Conservation (phyloP, 2,888 invertebrate genomes). For the Callimorpha dominula region DNA sequence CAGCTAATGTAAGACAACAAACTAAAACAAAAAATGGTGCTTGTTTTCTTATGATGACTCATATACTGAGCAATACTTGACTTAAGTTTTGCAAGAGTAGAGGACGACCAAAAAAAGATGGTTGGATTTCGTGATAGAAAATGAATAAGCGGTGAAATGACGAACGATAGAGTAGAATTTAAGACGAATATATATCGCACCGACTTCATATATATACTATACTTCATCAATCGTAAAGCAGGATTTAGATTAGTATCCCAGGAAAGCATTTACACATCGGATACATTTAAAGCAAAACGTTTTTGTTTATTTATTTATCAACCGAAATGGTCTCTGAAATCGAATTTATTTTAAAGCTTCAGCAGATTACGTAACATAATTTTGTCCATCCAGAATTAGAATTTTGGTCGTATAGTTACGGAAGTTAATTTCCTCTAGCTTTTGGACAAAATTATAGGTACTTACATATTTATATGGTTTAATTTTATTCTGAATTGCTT, state of each 20-base stretch:
- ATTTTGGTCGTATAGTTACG: conserved; percentile 54
- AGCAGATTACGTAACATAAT: conserved; percentile 44
- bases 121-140: too few species aligned
- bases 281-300: conserved; percentile 53
- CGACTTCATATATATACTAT: too few species aligned
- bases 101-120: too few species aligned
- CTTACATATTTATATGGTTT: background rate
- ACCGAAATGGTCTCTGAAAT: conserved; percentile 45
- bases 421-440: conserved; percentile 62
- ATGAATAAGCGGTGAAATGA: background rate
- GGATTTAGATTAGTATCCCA: conserved; percentile 6
- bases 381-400: conserved; percentile 49
- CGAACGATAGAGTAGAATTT: background rate
- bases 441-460: conserved; percentile 37
- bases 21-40: too few species aligned
- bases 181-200: too few species aligned
- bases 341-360: conserved; percentile 49
- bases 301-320: conserved; percentile 49
- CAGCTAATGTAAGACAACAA: too few species aligned
- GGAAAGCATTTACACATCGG: conserved; percentile 56
- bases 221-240: too few species aligned
- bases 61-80: too few species aligned
- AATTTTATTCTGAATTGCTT: background rate
- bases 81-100: too few species aligned
- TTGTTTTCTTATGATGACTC: too few species aligned